Percentiles rank a stretch among this genome's conserved stretches.
Conservation (phyloP, 2,113 vertebrate species). For the Antennarius striatus region DNA sequence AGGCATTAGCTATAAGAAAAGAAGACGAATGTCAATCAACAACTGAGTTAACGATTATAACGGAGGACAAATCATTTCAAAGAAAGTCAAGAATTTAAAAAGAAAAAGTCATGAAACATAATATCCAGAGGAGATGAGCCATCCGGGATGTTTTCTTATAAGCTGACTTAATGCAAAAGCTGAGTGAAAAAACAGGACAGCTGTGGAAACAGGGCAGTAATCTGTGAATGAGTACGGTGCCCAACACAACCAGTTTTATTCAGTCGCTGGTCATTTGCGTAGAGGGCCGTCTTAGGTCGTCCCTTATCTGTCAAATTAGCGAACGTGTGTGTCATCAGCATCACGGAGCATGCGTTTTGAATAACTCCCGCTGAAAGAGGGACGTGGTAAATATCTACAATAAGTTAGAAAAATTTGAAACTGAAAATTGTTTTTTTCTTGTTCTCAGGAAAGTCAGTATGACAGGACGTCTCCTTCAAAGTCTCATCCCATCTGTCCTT, state of each 20-base stretch:
- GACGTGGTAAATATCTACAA: too few species aligned
- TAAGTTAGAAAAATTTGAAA: too few species aligned
- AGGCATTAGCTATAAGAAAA: not conserved
- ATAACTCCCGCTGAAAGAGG: not conserved
- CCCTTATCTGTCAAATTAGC: constrained; percentile 13
- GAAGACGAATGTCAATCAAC: not conserved
- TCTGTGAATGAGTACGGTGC: constrained; percentile 35
- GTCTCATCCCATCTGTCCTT: too few species aligned
- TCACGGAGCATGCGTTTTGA: not conserved
- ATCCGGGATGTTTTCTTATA: constrained; percentile 15
- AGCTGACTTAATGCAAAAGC: not conserved
- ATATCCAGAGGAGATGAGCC: constrained; percentile 22
- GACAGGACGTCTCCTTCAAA: too few species aligned
- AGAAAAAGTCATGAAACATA: constrained; percentile 14
- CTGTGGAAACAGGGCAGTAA: constrained; percentile 39
- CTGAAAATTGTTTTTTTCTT: too few species aligned
- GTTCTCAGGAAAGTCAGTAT: too few species aligned
- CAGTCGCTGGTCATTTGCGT: constrained; percentile 65
- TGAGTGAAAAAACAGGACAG: constrained; percentile 32
- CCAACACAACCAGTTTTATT: constrained; percentile 61
- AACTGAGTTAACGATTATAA: not conserved
- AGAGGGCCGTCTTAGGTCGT: constrained; percentile 51
- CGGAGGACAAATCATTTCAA: not conserved
- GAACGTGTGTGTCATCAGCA: too few species aligned
- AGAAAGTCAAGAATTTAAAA: not conserved